These are phyloP conservation scores for Phylloscopus whistleri DNA, from an alignment of 2,113 vertebrate genomes.

Conservation along the genomic window DNA sequence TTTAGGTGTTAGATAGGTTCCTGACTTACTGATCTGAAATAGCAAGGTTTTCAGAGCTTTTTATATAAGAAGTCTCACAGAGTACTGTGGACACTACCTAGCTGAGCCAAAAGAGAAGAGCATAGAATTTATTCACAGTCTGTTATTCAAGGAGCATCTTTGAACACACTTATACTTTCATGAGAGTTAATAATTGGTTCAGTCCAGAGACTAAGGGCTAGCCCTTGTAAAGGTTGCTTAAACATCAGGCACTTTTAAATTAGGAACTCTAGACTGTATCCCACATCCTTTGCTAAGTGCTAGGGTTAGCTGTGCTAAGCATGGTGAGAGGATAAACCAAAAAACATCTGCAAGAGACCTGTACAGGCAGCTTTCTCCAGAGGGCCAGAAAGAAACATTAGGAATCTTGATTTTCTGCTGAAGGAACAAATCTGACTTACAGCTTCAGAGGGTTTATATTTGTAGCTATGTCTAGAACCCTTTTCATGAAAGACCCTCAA, in stretches of 20 bases:
- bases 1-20: not conserved
- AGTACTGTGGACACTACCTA: not conserved
- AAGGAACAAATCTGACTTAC: not conserved
- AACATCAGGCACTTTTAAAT: not conserved
- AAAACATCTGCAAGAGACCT: not conserved
- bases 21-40: not conserved
- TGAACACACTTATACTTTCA: not conserved
- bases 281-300: not conserved
- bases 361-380: not conserved
- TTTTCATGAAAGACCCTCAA: not conserved
- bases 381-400: not conserved
- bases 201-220: not conserved
- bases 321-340: not conserved
- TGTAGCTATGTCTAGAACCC: not conserved
- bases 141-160: not conserved
- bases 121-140: not conserved
- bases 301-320: not conserved
- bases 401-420: not conserved
- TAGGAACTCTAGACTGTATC: not conserved
- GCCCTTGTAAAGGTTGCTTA: not conserved
- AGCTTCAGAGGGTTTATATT: not conserved
- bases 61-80: not conserved
- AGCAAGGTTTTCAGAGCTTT: not conserved
- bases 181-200: not conserved
- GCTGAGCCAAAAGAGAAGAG: not conserved